Percentiles rank a stretch among this genome's conserved stretches.
phyloP scores from a whole-genome alignment of 2,113 vertebrate species.

The Abramis brama region DNA sequence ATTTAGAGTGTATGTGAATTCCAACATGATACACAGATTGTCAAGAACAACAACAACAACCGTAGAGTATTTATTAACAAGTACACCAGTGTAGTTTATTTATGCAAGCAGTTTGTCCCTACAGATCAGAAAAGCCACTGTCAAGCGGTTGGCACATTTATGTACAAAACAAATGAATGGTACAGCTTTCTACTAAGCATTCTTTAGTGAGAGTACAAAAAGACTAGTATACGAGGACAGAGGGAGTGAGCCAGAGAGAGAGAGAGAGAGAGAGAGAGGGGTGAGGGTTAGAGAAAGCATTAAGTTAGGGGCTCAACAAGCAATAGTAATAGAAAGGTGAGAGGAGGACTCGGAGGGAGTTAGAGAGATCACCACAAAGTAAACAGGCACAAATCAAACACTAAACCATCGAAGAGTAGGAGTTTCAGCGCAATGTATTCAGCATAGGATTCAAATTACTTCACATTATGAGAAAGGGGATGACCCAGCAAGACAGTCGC shows the following conservation, averaged over 20 bases:
- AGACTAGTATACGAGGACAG: conserved; percentile 91
- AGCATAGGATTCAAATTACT: conserved; percentile 87
- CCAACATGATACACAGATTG: neutral
- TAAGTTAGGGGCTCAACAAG: conserved; percentile 24
- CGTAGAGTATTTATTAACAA: conserved; percentile 78
- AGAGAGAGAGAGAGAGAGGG: conserved; percentile 52
- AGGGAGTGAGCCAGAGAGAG: conserved; percentile 56
- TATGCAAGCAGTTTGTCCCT: conserved; percentile 98
- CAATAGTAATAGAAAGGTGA: conserved; percentile 33
- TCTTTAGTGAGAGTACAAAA: conserved; percentile 97
- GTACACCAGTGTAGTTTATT: conserved; percentile 98
- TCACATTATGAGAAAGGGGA: conserved; percentile 88
- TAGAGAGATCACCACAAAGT: conserved; percentile 90
- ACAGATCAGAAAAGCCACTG: conserved; percentile 99
- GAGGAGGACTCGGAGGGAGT: neutral
- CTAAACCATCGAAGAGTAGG: conserved; percentile 88
- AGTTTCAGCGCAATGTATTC: conserved; percentile 84
- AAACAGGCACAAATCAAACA: conserved; percentile 93
- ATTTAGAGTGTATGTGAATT: neutral
- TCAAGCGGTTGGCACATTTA: conserved; percentile 99
- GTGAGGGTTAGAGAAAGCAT: conserved; percentile 5
- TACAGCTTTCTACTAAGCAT: conserved; percentile 98
- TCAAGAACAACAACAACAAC: conserved; percentile 49
- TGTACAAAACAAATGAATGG: conserved; percentile 98
- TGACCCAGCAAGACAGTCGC: conserved; percentile 83